These are phyloP conservation scores for Scopus umbretta DNA, from an alignment of 2,113 vertebrate species.

Conservation along the genomic window DNA sequence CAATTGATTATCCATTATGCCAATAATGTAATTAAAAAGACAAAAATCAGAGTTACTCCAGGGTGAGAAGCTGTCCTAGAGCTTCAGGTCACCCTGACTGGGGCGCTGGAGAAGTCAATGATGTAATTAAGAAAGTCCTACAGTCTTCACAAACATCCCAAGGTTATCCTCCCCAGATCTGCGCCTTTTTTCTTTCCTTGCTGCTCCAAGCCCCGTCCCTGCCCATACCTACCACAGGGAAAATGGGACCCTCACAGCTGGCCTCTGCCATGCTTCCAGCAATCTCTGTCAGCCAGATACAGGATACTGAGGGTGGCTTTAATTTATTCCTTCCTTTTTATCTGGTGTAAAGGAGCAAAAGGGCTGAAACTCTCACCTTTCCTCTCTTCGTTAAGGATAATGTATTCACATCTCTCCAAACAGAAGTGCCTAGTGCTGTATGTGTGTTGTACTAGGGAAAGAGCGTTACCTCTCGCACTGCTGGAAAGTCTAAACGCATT, in stretches of 20 bases:
- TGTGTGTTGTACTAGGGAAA: fast-evolving
- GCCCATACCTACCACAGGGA: not conserved
- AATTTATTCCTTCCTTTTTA: not conserved
- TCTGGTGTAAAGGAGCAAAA: not conserved
- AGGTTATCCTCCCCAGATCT: not conserved
- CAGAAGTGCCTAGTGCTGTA: not conserved
- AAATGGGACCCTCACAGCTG: not conserved
- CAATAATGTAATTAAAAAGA: not conserved
- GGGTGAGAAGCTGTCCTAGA: not conserved
- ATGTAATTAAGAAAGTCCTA: not conserved
- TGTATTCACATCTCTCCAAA: not conserved
- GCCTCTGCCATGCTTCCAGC: not conserved
- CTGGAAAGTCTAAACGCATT: not conserved
- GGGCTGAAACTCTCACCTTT: not conserved
- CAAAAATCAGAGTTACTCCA: not conserved
- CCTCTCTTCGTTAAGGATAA: not conserved
- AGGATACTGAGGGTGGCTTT: not conserved
- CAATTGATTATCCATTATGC: not conserved
- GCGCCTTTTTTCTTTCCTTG: not conserved
- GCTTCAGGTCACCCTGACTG: not conserved
- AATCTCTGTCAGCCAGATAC: not conserved
- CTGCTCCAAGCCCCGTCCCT: not conserved
- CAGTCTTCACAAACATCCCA: not conserved
- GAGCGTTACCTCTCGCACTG: not conserved
- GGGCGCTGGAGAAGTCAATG: not conserved